Percentiles rank a stretch among this genome's conserved stretches.
These are phyloP conservation scores for Drosophila putrida DNA, from an alignment of 2,888 invertebrate species.

Conservation along the genomic window DNA sequence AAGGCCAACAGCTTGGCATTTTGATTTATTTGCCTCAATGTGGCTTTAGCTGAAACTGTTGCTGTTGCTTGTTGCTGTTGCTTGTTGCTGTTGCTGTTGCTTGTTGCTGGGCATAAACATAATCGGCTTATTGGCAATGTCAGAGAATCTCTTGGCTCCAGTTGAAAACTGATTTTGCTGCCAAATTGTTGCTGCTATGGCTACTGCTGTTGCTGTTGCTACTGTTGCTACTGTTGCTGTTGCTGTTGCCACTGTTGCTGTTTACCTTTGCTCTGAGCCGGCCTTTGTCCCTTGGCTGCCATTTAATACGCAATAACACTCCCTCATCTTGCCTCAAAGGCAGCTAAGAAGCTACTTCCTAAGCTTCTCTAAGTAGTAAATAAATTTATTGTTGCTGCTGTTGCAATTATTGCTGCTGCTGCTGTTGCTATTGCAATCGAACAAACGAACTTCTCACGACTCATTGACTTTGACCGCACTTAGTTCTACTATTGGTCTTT, in stretches of 20 bases:
- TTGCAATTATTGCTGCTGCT: slow-evolving; percentile 8
- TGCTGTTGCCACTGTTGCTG: slow-evolving; percentile 16
- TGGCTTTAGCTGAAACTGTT: slow-evolving; percentile 39
- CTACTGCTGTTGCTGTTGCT: slow-evolving; percentile 17
- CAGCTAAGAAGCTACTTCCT: slow-evolving; percentile 5
- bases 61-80: slow-evolving; percentile 31
- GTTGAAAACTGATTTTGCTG: slow-evolving; percentile 42
- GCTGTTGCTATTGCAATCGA: slow-evolving; percentile 19
- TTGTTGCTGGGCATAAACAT: slow-evolving; percentile 58
- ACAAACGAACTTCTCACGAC: slow-evolving; percentile 69
- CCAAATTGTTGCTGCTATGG: slow-evolving; percentile 53
- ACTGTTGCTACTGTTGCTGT: slow-evolving; percentile 7
- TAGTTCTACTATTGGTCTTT: neutral
- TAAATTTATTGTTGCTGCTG: slow-evolving; percentile 19
- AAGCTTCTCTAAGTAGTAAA: slow-evolving; percentile 31
- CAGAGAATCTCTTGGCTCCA: slow-evolving; percentile 27
- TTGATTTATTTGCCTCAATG: slow-evolving; percentile 63
- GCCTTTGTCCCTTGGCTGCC: slow-evolving; percentile 35
- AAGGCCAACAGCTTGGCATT: slow-evolving; percentile 69
- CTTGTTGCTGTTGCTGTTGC: slow-evolving; percentile 27
- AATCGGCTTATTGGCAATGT: slow-evolving; percentile 63
- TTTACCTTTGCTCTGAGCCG: slow-evolving; percentile 32
- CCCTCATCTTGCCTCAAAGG: slow-evolving; percentile 9
- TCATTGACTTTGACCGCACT: slow-evolving; percentile 53
- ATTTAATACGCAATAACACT: slow-evolving; percentile 21